Base-by-base conservation (phyloP, 2,888 invertebrate genomes). In the Auanema sp. region DNA sequence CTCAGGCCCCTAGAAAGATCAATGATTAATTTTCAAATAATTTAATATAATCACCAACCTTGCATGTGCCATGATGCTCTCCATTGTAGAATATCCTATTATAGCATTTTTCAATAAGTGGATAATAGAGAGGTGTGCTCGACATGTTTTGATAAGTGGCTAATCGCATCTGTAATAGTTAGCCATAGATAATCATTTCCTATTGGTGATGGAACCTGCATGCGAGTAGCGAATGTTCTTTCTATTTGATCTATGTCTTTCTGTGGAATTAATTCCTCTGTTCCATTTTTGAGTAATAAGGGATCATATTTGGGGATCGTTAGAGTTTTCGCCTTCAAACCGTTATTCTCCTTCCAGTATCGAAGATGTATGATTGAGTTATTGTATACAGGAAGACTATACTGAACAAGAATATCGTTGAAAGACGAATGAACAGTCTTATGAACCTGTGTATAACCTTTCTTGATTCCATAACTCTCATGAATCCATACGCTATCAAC, bases 401-500 rank as follows among this genome's bases (percentile, higher is more conserved):
- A 40, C 65, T 65, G 18, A 41, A 63, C 40, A 18, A 53, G 52
- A 14, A 57, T 58, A n/a, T n/a, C 18, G 16, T 24, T 23, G 21
- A 51, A 58, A 57, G n/a, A 23, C n/a, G n/a, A n/a, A n/a, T n/a
- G n/a, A 11, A 47, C 21, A 47, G 5, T n/a, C 4, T 2, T 23
- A 40, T 18, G 16, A 14, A 62, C 63, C 49, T 69, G 70, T 33
- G 66, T 62, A 47, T 44, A 70, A 12, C 67, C 66, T 8, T 60
- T 56, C 40, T 55, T 56, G 14, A 74, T 61, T 4, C 64, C 65
- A 42, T 68, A 74, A 16, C 69, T 77, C 69, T 72, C 60, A 59
- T 80, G 80, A 23, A 80, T 72, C 80, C 80, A 80, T 2, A 71
- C 76, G 44, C 78, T 77, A 42, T 80, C 71, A 16, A 80, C 77